These are phyloP conservation scores for Sebastes taczanowskii DNA, from an alignment of 2,797 vertebrate genomes.

Conservation along the genomic window DNA sequence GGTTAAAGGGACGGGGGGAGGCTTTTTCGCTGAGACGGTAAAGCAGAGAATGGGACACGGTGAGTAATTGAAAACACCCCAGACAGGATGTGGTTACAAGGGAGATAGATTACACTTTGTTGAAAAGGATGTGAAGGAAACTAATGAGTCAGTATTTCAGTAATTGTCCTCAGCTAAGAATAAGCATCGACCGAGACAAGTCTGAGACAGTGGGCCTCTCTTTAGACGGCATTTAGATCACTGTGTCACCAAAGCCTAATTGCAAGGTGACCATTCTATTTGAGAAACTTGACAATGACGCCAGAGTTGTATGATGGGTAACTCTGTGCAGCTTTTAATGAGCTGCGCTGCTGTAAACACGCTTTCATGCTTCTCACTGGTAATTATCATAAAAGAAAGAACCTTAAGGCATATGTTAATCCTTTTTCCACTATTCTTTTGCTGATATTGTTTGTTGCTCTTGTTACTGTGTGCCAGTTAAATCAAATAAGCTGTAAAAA, in stretches of 20 bases:
- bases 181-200: slow-evolving; percentile 61
- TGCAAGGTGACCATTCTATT: slow-evolving; percentile 65
- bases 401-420: slow-evolving; percentile 36
- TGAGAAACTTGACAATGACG: slow-evolving; percentile 38
- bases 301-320: slow-evolving; percentile 22
- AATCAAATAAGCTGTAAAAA: slow-evolving; percentile 31
- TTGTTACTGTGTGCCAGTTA: background rate
- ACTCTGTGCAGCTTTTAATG: slow-evolving; percentile 61
- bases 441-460: slow-evolving; percentile 28
- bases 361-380: slow-evolving; percentile 38
- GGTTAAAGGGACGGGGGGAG: slow-evolving; percentile 29
- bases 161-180: slow-evolving; percentile 70
- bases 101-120: slow-evolving; percentile 76
- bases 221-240: slow-evolving; percentile 54
- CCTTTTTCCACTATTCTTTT: background rate
- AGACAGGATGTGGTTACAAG: slow-evolving; percentile 76
- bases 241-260: slow-evolving; percentile 60
- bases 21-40: slow-evolving; percentile 70
- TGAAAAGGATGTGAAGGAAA: slow-evolving; percentile 78
- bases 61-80: slow-evolving; percentile 81
- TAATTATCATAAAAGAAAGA: slow-evolving; percentile 50
- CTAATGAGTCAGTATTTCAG: slow-evolving; percentile 78
- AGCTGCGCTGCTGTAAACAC: slow-evolving; percentile 55
- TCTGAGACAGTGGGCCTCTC: slow-evolving; percentile 51
- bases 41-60: slow-evolving; percentile 64